These are phyloP conservation scores for Tarsius wallacei DNA, from an alignment of 2,797 vertebrate genomes.

Conservation along the genomic window DNA sequence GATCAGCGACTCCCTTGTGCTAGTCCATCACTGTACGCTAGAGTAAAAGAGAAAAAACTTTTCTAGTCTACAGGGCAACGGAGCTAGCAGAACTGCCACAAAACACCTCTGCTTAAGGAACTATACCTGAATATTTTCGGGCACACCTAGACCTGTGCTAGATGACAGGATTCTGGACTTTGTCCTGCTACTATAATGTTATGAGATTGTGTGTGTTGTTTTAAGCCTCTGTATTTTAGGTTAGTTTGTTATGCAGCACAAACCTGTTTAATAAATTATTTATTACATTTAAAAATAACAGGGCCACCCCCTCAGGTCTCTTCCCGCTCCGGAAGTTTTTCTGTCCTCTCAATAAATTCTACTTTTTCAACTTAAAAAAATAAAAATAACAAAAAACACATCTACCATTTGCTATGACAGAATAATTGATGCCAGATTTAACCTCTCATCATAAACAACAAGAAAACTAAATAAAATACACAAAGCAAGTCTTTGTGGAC, in stretches of 20 bases:
- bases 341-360: too few relatives aligned
- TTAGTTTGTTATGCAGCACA: slow-evolving; percentile 9
- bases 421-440: neutral
- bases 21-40: neutral
- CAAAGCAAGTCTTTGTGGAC: slow-evolving; percentile 43
- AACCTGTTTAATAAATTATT: neutral
- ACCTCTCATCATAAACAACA: neutral
- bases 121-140: neutral
- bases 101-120: neutral
- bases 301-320: too few relatives aligned
- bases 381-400: neutral
- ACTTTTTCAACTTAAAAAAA: too few relatives aligned
- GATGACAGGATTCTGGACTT: neutral
- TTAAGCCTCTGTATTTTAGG: neutral
- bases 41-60: neutral
- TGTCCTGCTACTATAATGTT: neutral
- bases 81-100: neutral
- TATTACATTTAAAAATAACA: slow-evolving; percentile 1
- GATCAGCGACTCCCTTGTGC: neutral
- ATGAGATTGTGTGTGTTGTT: neutral
- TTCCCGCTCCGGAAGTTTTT: too few relatives aligned
- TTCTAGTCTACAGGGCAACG: neutral
- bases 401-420: slow-evolving; percentile 3
- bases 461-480: slow-evolving; percentile 31
- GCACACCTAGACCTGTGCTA: neutral